These are phyloP conservation scores for Acleris literana DNA, from an alignment of 2,888 invertebrate genomes.

Conservation along the genomic window DNA sequence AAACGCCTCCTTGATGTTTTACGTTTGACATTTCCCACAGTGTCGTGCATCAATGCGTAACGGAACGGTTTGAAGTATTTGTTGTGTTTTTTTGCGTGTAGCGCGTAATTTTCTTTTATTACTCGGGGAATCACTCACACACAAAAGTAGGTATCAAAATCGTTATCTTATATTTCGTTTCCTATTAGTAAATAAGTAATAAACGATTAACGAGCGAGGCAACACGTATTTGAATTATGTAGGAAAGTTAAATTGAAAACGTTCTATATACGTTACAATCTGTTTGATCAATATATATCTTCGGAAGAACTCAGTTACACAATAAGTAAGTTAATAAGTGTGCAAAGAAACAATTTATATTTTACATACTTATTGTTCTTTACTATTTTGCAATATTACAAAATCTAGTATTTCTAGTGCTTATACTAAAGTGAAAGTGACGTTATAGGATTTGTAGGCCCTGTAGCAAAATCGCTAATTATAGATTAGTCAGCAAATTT, in stretches of 20 bases:
- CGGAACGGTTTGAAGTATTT: not conserved
- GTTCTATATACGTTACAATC: not conserved
- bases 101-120: not conserved
- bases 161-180: not conserved
- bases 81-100: not conserved
- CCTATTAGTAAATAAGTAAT: not conserved
- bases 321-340: constrained; percentile 16
- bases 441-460: no score
- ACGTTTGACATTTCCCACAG: not conserved
- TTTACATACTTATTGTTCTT: no score
- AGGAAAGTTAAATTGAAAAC: not conserved
- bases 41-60: not conserved
- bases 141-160: not conserved
- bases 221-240: not conserved
- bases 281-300: constrained; percentile 24
- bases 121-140: constrained; percentile 11
- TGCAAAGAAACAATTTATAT: constrained; percentile 9
- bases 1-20: not conserved
- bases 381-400: no score
- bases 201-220: not conserved
- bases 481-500: no score
- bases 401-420: no score
- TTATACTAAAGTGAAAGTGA: no score
- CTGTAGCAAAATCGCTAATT: no score
- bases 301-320: not conserved